phyloP scores from a whole-genome alignment of 2,797 vertebrate genomes.

The Crotalus adamanteus region DNA sequence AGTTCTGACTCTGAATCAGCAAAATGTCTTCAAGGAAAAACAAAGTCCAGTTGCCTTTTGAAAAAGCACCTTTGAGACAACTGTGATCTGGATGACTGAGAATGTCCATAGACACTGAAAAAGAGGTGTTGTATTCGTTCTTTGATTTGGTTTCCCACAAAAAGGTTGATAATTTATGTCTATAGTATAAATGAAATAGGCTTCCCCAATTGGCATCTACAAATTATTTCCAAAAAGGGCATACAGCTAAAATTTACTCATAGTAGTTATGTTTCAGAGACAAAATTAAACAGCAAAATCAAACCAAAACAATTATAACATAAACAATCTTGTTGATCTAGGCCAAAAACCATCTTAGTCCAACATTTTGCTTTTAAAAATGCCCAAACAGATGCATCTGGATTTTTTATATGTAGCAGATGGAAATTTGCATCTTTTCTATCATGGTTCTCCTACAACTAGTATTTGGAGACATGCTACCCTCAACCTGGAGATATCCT shows the following conservation, averaged over 20 bases:
- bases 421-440: background rate
- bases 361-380: background rate
- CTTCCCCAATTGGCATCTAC: background rate
- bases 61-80: background rate
- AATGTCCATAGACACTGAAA: background rate
- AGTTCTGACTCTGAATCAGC: background rate
- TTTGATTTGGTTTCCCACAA: background rate
- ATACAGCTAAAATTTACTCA: background rate
- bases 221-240: background rate
- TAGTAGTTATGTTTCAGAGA: background rate
- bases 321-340: background rate
- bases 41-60: background rate
- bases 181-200: background rate
- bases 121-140: background rate
- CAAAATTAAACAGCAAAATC: background rate
- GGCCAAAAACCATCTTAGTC: background rate
- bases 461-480: background rate
- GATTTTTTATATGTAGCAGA: background rate
- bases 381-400: background rate
- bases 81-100: background rate
- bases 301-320: background rate
- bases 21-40: too few species aligned
- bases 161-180: background rate
- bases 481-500: background rate
- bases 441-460: background rate